A percentile compares a stretch with the other conserved stretches of the same genome.
phyloP scores from a whole-genome alignment of 2,888 invertebrate species.

The Dicranocentrus wangi region DNA sequence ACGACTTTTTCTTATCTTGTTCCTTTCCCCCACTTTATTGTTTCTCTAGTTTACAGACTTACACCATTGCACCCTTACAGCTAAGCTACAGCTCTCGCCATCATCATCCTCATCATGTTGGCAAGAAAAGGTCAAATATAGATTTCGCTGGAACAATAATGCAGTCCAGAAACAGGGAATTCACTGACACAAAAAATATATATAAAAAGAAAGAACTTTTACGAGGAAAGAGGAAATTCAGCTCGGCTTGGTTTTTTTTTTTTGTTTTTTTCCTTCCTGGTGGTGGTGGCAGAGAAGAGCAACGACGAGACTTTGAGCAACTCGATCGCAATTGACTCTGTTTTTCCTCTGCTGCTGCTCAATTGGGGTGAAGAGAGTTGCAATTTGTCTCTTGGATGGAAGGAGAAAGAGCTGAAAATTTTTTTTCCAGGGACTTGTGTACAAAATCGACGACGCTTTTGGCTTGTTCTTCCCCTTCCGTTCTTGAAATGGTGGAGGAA shows the following conservation, averaged over 20 bases:
- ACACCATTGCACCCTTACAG: no score
- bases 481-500: background rate
- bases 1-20: slow-evolving; percentile 33
- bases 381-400: slow-evolving; percentile 46
- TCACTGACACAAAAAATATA: slow-evolving; percentile 8
- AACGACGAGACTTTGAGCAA: slow-evolving; percentile 13
- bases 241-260: no score
- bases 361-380: slow-evolving; percentile 61
- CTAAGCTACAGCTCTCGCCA: no score
- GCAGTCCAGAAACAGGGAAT: slow-evolving; percentile 9
- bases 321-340: slow-evolving; percentile 41
- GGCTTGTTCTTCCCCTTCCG: background rate
- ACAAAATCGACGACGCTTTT: background rate
- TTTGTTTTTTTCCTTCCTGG: no score
- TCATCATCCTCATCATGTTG: no score
- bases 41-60: no score
- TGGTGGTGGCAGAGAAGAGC: no score
- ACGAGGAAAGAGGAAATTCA: no score
- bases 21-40: slow-evolving; percentile 23
- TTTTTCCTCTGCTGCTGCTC: slow-evolving; percentile 37
- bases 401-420: slow-evolving; percentile 1
- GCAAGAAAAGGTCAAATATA: background rate
- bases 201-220: no score
- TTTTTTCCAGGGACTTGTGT: background rate
- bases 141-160: slow-evolving; percentile 3